These are phyloP conservation scores for Gymnoscopelus microlampas DNA, from an alignment of 2,797 vertebrate species.

Conservation along the genomic window DNA sequence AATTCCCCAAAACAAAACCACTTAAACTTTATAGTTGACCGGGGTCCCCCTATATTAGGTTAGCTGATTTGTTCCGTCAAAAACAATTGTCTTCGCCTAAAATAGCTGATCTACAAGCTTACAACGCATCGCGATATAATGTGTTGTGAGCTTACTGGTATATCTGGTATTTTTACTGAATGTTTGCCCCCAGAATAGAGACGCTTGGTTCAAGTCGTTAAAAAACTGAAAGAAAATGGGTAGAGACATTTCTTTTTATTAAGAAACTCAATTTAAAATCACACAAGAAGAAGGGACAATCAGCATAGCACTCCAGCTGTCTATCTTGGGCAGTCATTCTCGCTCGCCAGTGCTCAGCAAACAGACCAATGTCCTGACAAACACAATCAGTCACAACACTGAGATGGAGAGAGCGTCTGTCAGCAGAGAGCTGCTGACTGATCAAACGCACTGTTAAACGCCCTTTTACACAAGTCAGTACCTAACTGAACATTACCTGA, in stretches of 20 bases:
- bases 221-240: conserved; percentile 14
- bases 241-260: conserved; percentile 4
- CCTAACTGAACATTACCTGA: conserved; percentile 32
- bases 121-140: too few relatives aligned
- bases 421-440: conserved; percentile 18
- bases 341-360: conserved; percentile 65
- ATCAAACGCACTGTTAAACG: conserved; percentile 40
- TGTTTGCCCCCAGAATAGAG: too few relatives aligned
- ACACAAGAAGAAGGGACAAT: conserved; percentile 68
- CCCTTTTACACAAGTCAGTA: conserved; percentile 29
- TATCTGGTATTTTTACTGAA: too few relatives aligned
- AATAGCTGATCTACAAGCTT: too few relatives aligned
- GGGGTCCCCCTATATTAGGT: too few relatives aligned
- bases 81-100: too few relatives aligned
- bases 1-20: too few relatives aligned
- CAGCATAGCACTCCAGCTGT: conserved; percentile 56
- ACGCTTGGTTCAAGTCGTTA: too few relatives aligned
- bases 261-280: conserved; percentile 66
- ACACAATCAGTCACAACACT: conserved; percentile 62
- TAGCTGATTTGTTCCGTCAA: too few relatives aligned
- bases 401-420: conserved; percentile 61
- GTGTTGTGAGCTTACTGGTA: too few relatives aligned
- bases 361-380: conserved; percentile 64
- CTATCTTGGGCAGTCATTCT: conserved; percentile 65
- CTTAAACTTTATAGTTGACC: too few relatives aligned